phyloP scores from a whole-genome alignment of 2,113 vertebrate species.

The Tenebrosternarchus preto region DNA sequence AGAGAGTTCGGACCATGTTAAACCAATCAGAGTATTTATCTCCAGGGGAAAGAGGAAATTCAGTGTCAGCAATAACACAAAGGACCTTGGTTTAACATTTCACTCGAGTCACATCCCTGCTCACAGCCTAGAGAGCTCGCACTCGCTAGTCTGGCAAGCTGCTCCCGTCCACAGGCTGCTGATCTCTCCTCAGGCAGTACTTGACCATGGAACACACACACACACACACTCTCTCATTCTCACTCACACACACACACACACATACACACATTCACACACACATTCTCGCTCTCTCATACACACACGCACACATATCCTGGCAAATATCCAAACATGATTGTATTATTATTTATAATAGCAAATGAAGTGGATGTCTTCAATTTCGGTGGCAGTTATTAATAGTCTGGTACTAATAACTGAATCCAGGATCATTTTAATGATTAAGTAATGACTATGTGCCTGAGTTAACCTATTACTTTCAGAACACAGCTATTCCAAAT shows the following conservation, averaged over 20 bases:
- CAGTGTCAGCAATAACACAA: constrained; percentile 69
- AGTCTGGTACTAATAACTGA: not conserved
- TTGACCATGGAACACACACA: constrained; percentile 63
- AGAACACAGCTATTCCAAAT: not conserved
- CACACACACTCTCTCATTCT: constrained; percentile 3
- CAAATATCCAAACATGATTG: constrained; percentile 44
- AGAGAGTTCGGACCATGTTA: constrained; percentile 52
- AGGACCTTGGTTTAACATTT: constrained; percentile 72
- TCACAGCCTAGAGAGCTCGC: constrained; percentile 57
- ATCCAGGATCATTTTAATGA: not conserved
- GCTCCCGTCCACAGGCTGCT: constrained; percentile 51
- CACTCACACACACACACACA: constrained; percentile 33
- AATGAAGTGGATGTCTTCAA: constrained; percentile 3
- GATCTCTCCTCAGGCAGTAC: constrained; percentile 56
- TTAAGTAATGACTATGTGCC: not conserved
- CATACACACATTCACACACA: constrained; percentile 25
- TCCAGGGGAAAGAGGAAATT: constrained; percentile 59
- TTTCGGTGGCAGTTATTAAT: not conserved
- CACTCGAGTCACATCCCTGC: constrained; percentile 45
- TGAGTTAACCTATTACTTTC: not conserved
- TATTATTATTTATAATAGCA: constrained; percentile 27
- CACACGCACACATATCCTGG: constrained; percentile 3
- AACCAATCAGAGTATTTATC: constrained; percentile 56
- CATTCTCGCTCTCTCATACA: constrained; percentile 16
- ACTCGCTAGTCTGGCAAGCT: constrained; percentile 54